Evolutionary conservation across 2,888 invertebrate genomes (phyloP).

Genomic region (Pammene fasciana): DNA sequence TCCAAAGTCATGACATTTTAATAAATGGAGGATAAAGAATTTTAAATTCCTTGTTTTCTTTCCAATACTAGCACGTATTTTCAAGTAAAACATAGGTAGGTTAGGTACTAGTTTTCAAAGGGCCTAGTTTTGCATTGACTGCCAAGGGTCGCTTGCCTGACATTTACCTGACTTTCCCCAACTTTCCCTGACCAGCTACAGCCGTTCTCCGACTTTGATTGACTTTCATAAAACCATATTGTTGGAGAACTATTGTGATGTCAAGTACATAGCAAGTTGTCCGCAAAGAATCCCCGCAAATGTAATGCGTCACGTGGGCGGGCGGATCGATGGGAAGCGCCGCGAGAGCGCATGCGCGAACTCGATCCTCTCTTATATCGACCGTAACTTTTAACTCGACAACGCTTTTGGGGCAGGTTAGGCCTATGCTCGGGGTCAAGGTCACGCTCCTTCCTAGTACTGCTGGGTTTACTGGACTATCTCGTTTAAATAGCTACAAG

Average conservation of each 20-base stretch:
- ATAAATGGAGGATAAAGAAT: background rate
- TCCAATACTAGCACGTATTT: background rate
- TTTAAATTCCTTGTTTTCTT: background rate
- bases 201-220: slow-evolving; percentile 12
- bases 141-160: background rate
- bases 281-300: slow-evolving; percentile 80
- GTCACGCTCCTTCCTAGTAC: slow-evolving; percentile 72
- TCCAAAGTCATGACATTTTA: background rate
- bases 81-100: background rate
- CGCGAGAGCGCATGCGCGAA: slow-evolving; percentile 73
- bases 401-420: slow-evolving; percentile 83
- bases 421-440: slow-evolving; percentile 83
- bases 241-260: slow-evolving; percentile 47
- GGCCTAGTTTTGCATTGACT: background rate
- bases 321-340: slow-evolving; percentile 74
- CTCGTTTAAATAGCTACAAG: slow-evolving; percentile 12
- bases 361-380: slow-evolving; percentile 72
- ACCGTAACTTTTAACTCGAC: slow-evolving; percentile 71
- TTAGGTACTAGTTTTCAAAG: background rate
- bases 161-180: slow-evolving; percentile 10
- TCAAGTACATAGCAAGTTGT: slow-evolving; percentile 56
- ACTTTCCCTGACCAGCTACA: slow-evolving; percentile 9
- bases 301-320: slow-evolving; percentile 82
- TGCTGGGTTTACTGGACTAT: slow-evolving; percentile 33
- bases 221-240: slow-evolving; percentile 27